These are phyloP conservation scores for Hirtodrosophila trivittata DNA, from an alignment of 2,888 invertebrate genomes.

Conservation along the genomic window DNA sequence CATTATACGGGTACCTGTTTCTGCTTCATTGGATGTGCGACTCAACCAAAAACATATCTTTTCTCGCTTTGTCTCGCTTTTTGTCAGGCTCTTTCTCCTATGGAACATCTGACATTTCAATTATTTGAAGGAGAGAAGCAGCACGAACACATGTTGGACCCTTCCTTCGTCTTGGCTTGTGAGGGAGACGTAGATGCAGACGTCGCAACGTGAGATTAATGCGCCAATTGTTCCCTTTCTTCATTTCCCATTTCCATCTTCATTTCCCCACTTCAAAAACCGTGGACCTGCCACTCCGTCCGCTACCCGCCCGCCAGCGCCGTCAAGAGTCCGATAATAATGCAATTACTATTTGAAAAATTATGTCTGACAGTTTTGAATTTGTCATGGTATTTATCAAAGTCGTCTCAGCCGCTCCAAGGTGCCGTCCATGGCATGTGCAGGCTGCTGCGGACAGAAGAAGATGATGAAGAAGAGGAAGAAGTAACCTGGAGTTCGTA, in stretches of 20 bases:
- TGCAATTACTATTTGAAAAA: slow-evolving; percentile 82
- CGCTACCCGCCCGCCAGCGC: slow-evolving; percentile 32
- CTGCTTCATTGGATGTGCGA: slow-evolving; percentile 64
- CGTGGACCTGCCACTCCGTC: neutral
- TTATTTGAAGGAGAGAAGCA: slow-evolving; percentile 48
- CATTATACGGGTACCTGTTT: slow-evolving; percentile 60
- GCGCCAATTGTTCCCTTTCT: slow-evolving; percentile 81
- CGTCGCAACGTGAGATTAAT: slow-evolving; percentile 74
- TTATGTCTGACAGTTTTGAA: slow-evolving; percentile 82
- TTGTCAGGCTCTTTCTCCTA: slow-evolving; percentile 4
- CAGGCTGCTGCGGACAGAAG: no score
- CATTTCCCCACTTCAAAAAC: slow-evolving; percentile 37
- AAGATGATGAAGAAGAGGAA: no score
- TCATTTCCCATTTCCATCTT: slow-evolving; percentile 70
- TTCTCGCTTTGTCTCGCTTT: slow-evolving; percentile 8
- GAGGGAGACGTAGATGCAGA: slow-evolving; percentile 27
- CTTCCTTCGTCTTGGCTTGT: slow-evolving; percentile 21
- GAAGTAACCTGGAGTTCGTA: no score
- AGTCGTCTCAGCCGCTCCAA: slow-evolving; percentile 60
- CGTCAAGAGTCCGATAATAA: slow-evolving; percentile 69
- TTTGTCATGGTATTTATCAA: slow-evolving; percentile 83
- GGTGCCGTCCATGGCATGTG: slow-evolving; percentile 31
- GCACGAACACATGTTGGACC: slow-evolving; percentile 59
- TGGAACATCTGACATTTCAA: slow-evolving; percentile 71
- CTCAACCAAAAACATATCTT: slow-evolving; percentile 39